Evolutionary conservation across 2,113 vertebrate genomes (phyloP), one percentile per base, ranked within the genome.

Genomic region (Anoplopoma fimbria): DNA sequence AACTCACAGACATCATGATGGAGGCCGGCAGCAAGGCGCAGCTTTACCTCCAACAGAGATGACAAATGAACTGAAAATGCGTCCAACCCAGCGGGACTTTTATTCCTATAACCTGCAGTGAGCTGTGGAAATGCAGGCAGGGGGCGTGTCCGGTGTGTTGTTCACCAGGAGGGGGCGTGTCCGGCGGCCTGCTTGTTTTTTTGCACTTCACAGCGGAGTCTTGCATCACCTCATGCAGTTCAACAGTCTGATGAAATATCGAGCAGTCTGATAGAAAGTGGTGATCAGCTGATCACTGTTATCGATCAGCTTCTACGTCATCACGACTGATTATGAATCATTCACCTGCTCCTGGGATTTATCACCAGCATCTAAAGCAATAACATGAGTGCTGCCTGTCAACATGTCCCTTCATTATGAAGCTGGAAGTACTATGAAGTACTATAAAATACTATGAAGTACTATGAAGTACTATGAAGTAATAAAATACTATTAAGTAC

Each of bases 91-190:
- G 47, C 0, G 8, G 2, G 8, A 9, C 58, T 68, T 13, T 57
- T 42, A 27, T 75, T 65, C 72, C 47, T 33, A 21, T 4, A 33
- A 70, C 29, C 5, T 36, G 1, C 65, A 45, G 14, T 2, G 23
- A 4, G 25, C 33, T 3, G 78, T 17, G 45, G 49, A 14, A 21
- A 36, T 34, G 5, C n/a, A 40, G n/a, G 6, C 79, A 81, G 86
- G 89, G 83, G 93, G 93, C 86, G 89, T 88, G 90, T 67, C 90
- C 49, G 9, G 49, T n/a, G n/a, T n/a, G n/a, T n/a, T n/a, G n/a
- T n/a, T n/a, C n/a, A 38, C 61, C 45, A 19, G 5, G 82, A 81
- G 85, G 89, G 81, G 93, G 93, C 86, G 90, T 88, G 91, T 69
- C 90, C 42, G 12, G 53, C 42, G 12, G 53, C 7, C 64, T 13